phyloP scores from a whole-genome alignment of 2,797 vertebrate genomes.

The Ciconia nigra region DNA sequence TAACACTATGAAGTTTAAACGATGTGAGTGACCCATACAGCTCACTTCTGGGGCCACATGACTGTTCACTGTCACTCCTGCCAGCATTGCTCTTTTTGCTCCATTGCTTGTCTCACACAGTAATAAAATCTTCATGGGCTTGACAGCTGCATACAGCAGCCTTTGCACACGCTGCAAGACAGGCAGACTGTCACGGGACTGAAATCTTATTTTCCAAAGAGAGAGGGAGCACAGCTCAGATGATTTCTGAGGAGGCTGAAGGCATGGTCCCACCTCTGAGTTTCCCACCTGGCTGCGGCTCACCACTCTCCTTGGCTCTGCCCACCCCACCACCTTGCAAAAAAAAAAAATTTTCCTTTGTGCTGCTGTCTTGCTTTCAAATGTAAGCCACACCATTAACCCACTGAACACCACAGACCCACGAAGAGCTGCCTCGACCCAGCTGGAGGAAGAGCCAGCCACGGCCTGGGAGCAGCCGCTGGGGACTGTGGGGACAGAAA shows the following conservation, averaged over 20 bases:
- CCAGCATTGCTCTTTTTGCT: background rate
- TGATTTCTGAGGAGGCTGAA: background rate
- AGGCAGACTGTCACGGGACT: background rate
- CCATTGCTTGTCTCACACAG: background rate
- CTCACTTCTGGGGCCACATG: background rate
- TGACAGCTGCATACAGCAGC: background rate
- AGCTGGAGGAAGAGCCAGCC: background rate
- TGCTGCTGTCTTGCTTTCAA: background rate
- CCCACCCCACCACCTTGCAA: background rate
- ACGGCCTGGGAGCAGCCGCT: accelerated
- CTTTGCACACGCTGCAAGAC: background rate
- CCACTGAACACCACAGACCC: background rate
- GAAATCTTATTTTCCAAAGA: background rate
- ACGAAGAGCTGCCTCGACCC: background rate
- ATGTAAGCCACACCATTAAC: background rate
- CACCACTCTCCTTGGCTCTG: accelerated
- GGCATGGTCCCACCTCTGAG: background rate
- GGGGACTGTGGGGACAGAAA: accelerated
- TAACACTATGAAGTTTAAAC: background rate
- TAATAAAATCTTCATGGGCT: background rate
- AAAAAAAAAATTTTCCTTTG: background rate
- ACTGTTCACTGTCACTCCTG: background rate
- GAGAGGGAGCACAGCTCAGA: background rate
- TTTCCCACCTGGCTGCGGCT: accelerated
- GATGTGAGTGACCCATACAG: background rate